phyloP scores from a whole-genome alignment of 1,140 invertebrate genomes.

The Dreissena rostriformis region DNA sequence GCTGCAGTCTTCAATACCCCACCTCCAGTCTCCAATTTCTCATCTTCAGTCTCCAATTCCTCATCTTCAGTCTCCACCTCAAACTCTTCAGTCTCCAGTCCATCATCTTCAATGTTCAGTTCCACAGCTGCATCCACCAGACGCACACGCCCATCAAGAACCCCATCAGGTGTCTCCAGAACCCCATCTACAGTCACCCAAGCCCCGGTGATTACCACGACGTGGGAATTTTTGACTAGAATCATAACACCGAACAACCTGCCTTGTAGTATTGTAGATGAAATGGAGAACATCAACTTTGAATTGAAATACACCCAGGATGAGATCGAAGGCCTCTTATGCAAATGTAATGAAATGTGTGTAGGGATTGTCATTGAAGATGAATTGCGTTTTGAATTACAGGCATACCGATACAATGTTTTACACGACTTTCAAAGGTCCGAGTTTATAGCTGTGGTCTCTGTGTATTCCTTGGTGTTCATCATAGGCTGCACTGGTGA shows the following conservation, averaged over 20 bases:
- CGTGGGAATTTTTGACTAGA: too few relatives aligned
- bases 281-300: not conserved
- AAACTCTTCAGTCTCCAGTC: too few relatives aligned
- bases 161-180: too few relatives aligned
- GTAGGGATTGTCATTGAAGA: not conserved
- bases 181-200: too few relatives aligned
- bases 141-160: too few relatives aligned
- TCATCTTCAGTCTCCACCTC: too few relatives aligned
- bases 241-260: not conserved
- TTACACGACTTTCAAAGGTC: not conserved
- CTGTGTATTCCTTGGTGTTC: not conserved
- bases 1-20: too few relatives aligned
- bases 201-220: too few relatives aligned
- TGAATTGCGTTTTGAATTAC: not conserved
- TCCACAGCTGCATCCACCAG: too few relatives aligned
- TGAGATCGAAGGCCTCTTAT: conserved; percentile 15
- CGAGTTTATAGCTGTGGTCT: conserved; percentile 9
- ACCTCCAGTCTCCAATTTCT: too few relatives aligned
- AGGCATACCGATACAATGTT: not conserved
- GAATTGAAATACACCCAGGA: conserved; percentile 30
- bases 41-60: too few relatives aligned
- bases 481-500: conserved; percentile 21
- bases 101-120: too few relatives aligned
- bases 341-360: conserved; percentile 25
- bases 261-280: not conserved